These are phyloP conservation scores for Ceramica pisi DNA, from an alignment of 2,888 invertebrate species.

Conservation along the genomic window DNA sequence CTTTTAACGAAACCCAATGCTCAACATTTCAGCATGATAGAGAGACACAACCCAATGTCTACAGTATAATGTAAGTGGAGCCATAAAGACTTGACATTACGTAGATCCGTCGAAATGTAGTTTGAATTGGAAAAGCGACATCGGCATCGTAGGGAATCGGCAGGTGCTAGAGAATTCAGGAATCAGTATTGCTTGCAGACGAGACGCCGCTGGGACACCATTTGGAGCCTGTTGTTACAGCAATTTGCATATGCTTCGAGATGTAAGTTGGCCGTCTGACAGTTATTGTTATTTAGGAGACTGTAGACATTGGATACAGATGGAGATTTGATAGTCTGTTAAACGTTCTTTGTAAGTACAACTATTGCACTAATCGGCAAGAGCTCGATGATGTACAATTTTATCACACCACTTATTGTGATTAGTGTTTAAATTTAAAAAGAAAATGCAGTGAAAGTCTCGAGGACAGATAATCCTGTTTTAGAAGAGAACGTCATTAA, in stretches of 20 bases:
- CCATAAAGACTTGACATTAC: conserved; percentile 59
- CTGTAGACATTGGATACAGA: conserved; percentile 30
- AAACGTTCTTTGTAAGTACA: neutral
- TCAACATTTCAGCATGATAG: conserved; percentile 13
- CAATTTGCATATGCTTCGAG: conserved; percentile 79
- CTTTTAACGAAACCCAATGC: conserved; percentile 37
- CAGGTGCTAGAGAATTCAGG: conserved; percentile 80
- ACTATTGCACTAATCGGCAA: neutral
- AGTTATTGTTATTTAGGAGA: conserved; percentile 61
- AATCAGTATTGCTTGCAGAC: conserved; percentile 78
- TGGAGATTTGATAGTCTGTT: conserved; percentile 1
- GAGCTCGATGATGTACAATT: neutral
- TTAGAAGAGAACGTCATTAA: neutral
- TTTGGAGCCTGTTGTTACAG: conserved; percentile 74
- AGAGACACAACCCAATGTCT: conserved; percentile 34
- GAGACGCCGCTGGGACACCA: conserved; percentile 76
- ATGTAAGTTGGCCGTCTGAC: conserved; percentile 62
- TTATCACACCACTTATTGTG: neutral
- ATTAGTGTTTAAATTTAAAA: too few relatives aligned
- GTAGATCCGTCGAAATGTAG: conserved; percentile 72
- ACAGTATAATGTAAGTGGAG: conserved; percentile 48
- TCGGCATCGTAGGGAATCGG: conserved; percentile 76
- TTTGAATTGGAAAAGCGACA: conserved; percentile 79
- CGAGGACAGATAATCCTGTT: neutral
- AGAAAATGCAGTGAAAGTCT: neutral